These are phyloP conservation scores for Phytoseiulus persimilis DNA, from an alignment of 2,888 invertebrate species.

Conservation along the genomic window DNA sequence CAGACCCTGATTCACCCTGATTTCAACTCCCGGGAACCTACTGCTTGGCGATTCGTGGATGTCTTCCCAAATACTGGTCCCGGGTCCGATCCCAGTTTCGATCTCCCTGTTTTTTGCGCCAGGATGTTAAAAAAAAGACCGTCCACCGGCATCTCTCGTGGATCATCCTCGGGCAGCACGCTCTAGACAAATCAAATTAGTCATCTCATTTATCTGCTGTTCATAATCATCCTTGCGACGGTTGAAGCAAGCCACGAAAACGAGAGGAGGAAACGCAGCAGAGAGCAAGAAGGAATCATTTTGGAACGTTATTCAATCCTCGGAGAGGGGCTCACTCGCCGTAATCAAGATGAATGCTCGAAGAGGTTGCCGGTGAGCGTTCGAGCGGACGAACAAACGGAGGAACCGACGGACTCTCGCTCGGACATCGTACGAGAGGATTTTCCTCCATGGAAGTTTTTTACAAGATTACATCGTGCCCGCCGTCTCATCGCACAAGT, in stretches of 20 bases:
- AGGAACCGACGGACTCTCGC: too few species aligned
- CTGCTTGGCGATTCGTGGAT: neutral
- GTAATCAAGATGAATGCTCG: neutral
- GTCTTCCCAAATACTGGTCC: neutral
- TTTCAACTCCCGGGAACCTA: too few species aligned
- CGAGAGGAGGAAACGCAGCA: neutral
- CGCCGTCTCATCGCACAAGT: neutral
- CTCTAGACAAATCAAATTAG: neutral
- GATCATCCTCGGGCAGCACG: neutral
- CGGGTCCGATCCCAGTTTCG: neutral
- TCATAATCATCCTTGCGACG: neutral
- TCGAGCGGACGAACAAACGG: neutral
- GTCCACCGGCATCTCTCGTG: neutral
- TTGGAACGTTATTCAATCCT: neutral
- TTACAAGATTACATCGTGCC: neutral
- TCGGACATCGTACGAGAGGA: neutral
- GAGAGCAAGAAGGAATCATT: neutral
- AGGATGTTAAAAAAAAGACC: neutral
- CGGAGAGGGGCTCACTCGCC: neutral
- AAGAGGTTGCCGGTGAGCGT: slow-evolving; percentile 5
- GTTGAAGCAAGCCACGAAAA: neutral
- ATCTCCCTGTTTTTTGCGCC: neutral
- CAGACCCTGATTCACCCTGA: too few species aligned
- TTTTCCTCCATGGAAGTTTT: neutral
- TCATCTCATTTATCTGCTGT: neutral